A percentile compares a stretch with the other conserved stretches of the same genome.
Conservation (phyloP, 2,797 vertebrate species). For the Malacoraja senta region DNA sequence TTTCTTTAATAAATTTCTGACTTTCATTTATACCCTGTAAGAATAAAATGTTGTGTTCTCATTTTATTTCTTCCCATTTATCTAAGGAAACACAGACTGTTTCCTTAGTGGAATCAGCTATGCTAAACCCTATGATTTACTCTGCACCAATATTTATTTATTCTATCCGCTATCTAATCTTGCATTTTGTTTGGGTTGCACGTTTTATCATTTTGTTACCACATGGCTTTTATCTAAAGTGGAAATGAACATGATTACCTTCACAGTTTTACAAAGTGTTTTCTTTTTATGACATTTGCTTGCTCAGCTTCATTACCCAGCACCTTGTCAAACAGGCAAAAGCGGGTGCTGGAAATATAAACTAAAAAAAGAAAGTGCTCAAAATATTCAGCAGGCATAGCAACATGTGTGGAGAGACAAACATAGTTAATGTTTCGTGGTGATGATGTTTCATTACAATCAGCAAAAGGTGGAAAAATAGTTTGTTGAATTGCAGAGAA, state of each 20-base stretch:
- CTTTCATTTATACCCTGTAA: background rate
- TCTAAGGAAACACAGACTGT: background rate
- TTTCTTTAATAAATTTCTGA: background rate
- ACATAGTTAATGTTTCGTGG: no score
- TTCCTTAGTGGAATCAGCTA: background rate
- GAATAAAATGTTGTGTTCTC: background rate
- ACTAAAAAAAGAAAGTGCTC: no score
- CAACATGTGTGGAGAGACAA: no score
- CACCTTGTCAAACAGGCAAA: background rate
- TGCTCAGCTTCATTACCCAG: background rate
- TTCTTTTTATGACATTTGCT: background rate
- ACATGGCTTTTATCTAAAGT: background rate
- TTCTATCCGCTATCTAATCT: background rate
- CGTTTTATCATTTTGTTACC: background rate
- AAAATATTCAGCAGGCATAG: no score
- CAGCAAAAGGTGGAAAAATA: no score
- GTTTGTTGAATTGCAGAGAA: no score
- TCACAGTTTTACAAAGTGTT: background rate
- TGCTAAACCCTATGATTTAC: background rate
- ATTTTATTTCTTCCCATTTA: background rate
- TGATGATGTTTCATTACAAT: no score
- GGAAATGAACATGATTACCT: background rate
- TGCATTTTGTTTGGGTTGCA: background rate
- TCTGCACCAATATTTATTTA: background rate
- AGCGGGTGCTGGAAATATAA: no score